Conservation (phyloP, 1,140 invertebrate species). For the Metaphire vulgaris region DNA sequence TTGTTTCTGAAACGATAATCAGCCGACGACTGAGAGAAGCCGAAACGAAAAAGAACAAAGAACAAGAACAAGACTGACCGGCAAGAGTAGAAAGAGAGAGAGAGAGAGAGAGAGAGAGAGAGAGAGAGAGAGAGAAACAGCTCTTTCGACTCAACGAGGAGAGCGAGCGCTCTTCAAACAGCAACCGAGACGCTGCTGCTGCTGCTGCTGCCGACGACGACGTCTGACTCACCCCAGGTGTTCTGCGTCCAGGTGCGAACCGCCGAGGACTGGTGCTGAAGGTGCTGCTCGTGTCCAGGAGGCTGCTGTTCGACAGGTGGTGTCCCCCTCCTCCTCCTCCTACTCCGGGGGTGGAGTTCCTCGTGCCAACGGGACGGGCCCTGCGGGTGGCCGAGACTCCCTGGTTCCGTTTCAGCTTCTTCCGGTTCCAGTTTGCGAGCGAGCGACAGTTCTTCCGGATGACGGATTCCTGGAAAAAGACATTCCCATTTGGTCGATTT, state of each 20-base stretch:
- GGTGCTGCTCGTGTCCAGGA: neutral
- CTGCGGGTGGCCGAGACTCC: constrained; percentile 23
- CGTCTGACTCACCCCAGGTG: neutral
- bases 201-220: too few species aligned
- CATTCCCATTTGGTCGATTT: too few species aligned
- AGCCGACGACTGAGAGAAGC: too few species aligned
- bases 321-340: neutral
- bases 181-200: too few species aligned
- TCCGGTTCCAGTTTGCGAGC: constrained; percentile 56
- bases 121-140: too few species aligned
- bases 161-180: too few species aligned
- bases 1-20: too few species aligned
- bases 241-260: neutral
- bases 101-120: too few species aligned
- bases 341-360: neutral
- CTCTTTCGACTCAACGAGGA: too few species aligned
- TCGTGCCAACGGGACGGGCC: neutral
- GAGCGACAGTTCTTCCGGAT: constrained; percentile 93
- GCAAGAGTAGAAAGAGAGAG: too few species aligned
- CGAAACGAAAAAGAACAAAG: too few species aligned
- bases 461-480: constrained; percentile 71
- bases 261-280: neutral
- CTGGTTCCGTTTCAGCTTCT: constrained; percentile 46
- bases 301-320: neutral
- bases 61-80: too few species aligned